Percentiles rank a stretch among this genome's conserved stretches.
phyloP scores from a whole-genome alignment of 2,113 vertebrate genomes.

The Urocolius indicus region DNA sequence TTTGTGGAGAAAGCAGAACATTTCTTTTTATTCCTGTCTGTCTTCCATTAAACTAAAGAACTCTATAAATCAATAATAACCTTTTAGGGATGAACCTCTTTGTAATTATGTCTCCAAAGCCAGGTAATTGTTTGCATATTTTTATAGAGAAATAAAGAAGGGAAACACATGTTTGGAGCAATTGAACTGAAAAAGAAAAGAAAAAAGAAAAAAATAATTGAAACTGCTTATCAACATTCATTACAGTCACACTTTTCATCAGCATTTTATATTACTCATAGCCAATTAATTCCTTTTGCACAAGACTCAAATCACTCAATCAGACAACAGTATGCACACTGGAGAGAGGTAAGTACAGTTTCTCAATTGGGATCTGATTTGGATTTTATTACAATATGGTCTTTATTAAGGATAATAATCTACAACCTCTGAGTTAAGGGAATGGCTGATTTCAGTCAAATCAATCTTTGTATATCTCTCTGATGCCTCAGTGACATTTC shows the following conservation, averaged over 20 bases:
- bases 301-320: slow-evolving; percentile 50
- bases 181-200: neutral
- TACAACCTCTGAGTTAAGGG: slow-evolving; percentile 59
- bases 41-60: slow-evolving; percentile 78
- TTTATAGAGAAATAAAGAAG: slow-evolving; percentile 72
- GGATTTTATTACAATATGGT: slow-evolving; percentile 65
- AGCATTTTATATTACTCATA: slow-evolving; percentile 41
- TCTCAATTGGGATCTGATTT: slow-evolving; percentile 39
- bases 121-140: slow-evolving; percentile 83
- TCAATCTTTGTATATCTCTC: slow-evolving; percentile 85
- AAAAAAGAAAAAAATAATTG: neutral
- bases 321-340: neutral
- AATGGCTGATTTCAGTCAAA: slow-evolving; percentile 84
- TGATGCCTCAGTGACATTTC: slow-evolving; percentile 84
- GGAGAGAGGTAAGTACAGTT: neutral
- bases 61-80: slow-evolving; percentile 80
- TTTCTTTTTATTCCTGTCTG: slow-evolving; percentile 72
- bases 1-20: slow-evolving; percentile 48
- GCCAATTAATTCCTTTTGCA: slow-evolving; percentile 69
- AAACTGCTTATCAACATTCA: slow-evolving; percentile 43
- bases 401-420: slow-evolving; percentile 72
- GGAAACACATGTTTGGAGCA: slow-evolving; percentile 48
- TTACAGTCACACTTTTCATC: slow-evolving; percentile 54
- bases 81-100: slow-evolving; percentile 78
- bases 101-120: slow-evolving; percentile 77